A percentile compares a stretch with the other conserved stretches of the same genome.
These are phyloP conservation scores for Melieria omissa DNA, from an alignment of 2,888 invertebrate genomes.

Conservation along the genomic window DNA sequence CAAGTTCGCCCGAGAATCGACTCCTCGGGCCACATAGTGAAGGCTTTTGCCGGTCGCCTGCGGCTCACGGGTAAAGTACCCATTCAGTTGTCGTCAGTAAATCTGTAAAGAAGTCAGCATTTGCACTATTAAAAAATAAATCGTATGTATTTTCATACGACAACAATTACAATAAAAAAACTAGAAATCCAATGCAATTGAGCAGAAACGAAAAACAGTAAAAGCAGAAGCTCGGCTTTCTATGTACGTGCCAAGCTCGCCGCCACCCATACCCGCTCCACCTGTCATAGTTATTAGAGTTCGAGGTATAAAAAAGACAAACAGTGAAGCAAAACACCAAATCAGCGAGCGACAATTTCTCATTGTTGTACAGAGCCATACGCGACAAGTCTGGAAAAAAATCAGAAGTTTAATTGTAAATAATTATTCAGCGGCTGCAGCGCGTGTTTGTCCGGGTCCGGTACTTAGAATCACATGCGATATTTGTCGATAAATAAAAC, in stretches of 20 bases:
- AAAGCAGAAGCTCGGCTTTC: too few relatives aligned
- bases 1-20: too few relatives aligned
- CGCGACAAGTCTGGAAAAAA: not conserved
- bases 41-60: too few relatives aligned
- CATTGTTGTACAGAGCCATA: conserved; percentile 1
- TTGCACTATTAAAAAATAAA: too few relatives aligned
- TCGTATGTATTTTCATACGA: too few relatives aligned
- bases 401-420: conserved; percentile 40
- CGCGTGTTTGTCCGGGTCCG: not conserved
- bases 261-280: not conserved
- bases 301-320: conserved; percentile 8
- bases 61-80: too few relatives aligned
- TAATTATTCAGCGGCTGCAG: conserved; percentile 36
- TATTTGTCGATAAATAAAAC: conserved; percentile 28
- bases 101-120: too few relatives aligned
- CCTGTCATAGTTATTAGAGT: not conserved
- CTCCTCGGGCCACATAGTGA: too few relatives aligned
- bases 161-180: too few relatives aligned
- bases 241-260: not conserved
- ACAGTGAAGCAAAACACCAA: not conserved
- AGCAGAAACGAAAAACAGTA: too few relatives aligned
- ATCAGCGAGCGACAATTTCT: not conserved
- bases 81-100: too few relatives aligned
- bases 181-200: too few relatives aligned
- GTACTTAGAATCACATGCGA: conserved; percentile 33